Percentiles rank a stretch among this genome's conserved stretches.
phyloP scores from a whole-genome alignment of 1,140 invertebrate genomes.

The Trichonephila clavata region DNA sequence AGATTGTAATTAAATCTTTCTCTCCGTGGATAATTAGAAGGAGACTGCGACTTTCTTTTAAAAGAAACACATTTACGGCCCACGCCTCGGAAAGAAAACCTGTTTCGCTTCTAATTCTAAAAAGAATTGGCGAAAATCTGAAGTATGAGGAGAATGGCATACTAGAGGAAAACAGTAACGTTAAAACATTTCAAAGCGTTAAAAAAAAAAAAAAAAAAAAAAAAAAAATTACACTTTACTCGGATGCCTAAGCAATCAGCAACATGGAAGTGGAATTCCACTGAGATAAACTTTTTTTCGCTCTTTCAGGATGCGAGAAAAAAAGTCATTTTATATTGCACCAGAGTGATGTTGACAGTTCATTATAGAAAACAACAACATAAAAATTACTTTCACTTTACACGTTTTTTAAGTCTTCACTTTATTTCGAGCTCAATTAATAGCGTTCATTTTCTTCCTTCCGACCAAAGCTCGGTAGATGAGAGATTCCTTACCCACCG shows the following conservation, averaged over 20 bases:
- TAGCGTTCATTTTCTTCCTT: conserved; percentile 19
- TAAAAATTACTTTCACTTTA: conserved; percentile 51
- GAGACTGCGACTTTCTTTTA: not conserved
- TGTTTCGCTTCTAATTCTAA: not conserved
- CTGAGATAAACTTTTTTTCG: conserved; percentile 33
- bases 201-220: too few relatives aligned
- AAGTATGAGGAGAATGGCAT: conserved; percentile 26
- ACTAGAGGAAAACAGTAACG: not conserved
- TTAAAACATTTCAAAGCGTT: not conserved
- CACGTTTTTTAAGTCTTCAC: conserved; percentile 26
- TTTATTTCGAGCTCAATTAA: conserved; percentile 61
- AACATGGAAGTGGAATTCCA: conserved; percentile 44
- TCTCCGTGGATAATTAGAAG: not conserved
- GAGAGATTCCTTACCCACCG: conserved; percentile 20
- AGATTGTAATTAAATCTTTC: too few relatives aligned
- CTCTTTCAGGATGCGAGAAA: not conserved
- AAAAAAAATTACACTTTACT: not conserved
- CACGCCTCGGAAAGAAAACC: not conserved
- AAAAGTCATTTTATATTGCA: conserved; percentile 41
- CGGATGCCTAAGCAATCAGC: conserved; percentile 47
- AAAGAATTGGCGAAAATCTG: conserved; percentile 21
- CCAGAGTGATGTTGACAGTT: conserved; percentile 55
- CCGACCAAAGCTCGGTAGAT: conserved; percentile 9
- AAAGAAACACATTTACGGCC: not conserved
- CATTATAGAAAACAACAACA: conserved; percentile 65